Evolutionary conservation across 2,797 vertebrate genomes (phyloP).

Genomic region (Acropternis orthonyx): DNA sequence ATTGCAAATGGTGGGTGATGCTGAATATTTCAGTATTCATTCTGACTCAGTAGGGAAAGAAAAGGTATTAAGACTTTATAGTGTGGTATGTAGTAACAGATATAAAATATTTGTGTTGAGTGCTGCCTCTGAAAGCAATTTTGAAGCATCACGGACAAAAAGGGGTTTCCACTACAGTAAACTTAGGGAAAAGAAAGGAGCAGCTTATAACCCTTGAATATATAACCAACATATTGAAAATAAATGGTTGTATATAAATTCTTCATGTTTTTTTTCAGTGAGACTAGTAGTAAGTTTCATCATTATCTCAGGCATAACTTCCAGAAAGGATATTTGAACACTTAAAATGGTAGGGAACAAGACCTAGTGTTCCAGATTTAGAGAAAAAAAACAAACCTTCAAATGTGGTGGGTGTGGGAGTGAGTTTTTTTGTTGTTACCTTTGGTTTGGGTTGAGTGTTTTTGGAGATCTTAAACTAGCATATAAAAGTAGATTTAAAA

Average conservation of each 20-base stretch:
- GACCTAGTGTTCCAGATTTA: not conserved
- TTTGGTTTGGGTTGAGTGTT: not conserved
- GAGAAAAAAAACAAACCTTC: not conserved
- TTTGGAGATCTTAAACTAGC: not conserved
- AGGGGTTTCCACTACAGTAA: not conserved
- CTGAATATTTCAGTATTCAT: not conserved
- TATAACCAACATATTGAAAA: not conserved
- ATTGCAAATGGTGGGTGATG: not conserved
- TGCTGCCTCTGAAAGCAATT: not conserved
- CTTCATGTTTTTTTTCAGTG: not conserved
- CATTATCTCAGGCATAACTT: not conserved
- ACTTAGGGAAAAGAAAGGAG: not conserved
- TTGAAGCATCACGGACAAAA: not conserved
- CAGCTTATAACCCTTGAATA: not conserved
- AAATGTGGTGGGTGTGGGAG: not conserved
- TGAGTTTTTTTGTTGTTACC: not conserved
- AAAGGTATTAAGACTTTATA: not conserved
- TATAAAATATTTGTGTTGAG: not conserved
- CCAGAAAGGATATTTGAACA: not conserved
- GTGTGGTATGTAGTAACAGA: not conserved
- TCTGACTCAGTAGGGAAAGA: not conserved
- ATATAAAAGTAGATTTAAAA: not conserved
- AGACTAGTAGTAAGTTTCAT: not conserved
- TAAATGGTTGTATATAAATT: not conserved
- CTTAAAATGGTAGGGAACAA: not conserved